Base-by-base conservation (phyloP, 2,888 invertebrate genomes). In the Hypsopygia costalis region DNA sequence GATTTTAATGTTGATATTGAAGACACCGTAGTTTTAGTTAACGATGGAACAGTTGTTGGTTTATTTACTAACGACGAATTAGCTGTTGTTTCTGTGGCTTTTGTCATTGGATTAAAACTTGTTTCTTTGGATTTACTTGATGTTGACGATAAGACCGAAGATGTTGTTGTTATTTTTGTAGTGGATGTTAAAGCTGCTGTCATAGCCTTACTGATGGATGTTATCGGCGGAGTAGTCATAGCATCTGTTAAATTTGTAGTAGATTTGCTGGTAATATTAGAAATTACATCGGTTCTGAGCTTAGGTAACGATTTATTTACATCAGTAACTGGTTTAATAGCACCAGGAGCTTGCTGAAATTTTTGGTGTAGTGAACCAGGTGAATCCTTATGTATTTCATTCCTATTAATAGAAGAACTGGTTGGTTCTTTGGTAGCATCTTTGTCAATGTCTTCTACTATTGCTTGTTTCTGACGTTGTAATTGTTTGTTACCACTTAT, bases 381-480 rank as follows among this genome's bases (percentile, higher is more conserved):
- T 7, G 3, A 1, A 6, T 25, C 25, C 4, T 16, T 16, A 16
- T 16, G 16, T 16, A 16, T 3, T 16, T 16, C 4, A 7, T 25
- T 25, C 3, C 25, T 25, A 4, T 2, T 6, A 25, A 5, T 25
- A n/a, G 21, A 21, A 21, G 6, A 8, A 25, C 25, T 7, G 25
- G 7, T 25, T 1, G 3, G 3, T 4, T 8, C 25, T 25, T 8
- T 7, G 25, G 7, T 25, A 1, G 3, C 25, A 25, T 8, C 25
- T 25, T 8, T 7, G 2, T 25, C 6, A 25, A 4, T 25, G 2
- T 25, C 62, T 32, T 62, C 64, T 16, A 52, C 40, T 35, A 56
- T 47, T 25, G 62, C 42, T 38, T 58, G 62, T 49, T 70, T 74
- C 61, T 78, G 74, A 10, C 66, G 62, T 36, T 69, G 69, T 47